phyloP scores from a whole-genome alignment of 2,888 invertebrate species.

The Cheilosia soror region DNA sequence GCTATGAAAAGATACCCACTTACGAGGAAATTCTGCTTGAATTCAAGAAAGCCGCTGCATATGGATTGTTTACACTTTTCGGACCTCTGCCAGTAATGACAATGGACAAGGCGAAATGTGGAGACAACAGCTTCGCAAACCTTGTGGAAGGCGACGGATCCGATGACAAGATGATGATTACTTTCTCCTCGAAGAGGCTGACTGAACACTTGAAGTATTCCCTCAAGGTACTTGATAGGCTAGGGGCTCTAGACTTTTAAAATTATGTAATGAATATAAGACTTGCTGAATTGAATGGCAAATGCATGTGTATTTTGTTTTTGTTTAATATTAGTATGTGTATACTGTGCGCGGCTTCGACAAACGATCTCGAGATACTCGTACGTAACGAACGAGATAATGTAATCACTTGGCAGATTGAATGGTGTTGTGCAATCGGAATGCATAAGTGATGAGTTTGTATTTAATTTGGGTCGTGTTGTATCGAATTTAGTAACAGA shows the following conservation, averaged over 20 bases:
- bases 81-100: slow-evolving; percentile 79
- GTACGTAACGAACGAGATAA: not conserved
- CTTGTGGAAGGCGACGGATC: slow-evolving; percentile 78
- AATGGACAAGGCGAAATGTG: slow-evolving; percentile 79
- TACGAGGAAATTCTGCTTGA: slow-evolving; percentile 78
- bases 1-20: slow-evolving; percentile 77
- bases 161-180: slow-evolving; percentile 78
- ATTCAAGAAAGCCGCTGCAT: slow-evolving; percentile 78
- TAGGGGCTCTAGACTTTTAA: slow-evolving; percentile 76
- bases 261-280: not conserved
- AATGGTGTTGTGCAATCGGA: not conserved
- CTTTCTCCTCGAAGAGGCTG: slow-evolving; percentile 78
- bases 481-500: not conserved
- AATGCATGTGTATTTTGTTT: not conserved
- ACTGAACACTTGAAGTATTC: slow-evolving; percentile 79
- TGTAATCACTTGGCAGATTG: not conserved
- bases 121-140: slow-evolving; percentile 79
- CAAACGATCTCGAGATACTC: not conserved
- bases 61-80: slow-evolving; percentile 79
- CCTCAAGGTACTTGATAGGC: slow-evolving; percentile 79
- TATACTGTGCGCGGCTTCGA: not conserved
- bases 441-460: not conserved
- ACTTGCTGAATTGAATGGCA: not conserved
- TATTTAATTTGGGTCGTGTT: not conserved
- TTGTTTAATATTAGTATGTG: not conserved